Evolutionary conservation across 2,797 vertebrate species (phyloP).

Genomic region (Dryobates pubescens): DNA sequence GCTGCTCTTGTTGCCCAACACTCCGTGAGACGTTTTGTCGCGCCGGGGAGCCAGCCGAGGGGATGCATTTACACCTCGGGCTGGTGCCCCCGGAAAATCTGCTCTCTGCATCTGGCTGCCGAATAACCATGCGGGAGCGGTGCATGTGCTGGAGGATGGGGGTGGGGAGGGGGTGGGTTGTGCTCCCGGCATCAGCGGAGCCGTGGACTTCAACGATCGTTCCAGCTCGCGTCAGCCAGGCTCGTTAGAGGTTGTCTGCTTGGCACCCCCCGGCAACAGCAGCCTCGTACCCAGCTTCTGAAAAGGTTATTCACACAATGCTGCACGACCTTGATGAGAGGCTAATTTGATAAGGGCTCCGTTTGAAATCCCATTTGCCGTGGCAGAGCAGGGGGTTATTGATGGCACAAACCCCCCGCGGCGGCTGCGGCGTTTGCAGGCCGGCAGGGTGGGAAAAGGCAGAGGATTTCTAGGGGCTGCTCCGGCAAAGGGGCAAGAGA

Average conservation of each 20-base stretch:
- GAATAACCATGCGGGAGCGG: neutral
- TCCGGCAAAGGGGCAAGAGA: neutral
- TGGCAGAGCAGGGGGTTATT: slow-evolving; percentile 64
- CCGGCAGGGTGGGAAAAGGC: neutral
- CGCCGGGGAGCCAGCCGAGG: neutral
- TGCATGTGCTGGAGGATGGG: neutral
- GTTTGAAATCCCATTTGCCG: slow-evolving; percentile 72
- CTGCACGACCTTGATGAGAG: slow-evolving; percentile 65
- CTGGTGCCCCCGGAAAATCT: neutral
- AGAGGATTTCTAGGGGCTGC: neutral
- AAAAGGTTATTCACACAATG: slow-evolving; percentile 62
- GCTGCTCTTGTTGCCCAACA: neutral
- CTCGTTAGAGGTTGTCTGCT: slow-evolving; percentile 47
- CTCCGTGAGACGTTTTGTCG: neutral
- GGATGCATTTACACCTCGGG: neutral
- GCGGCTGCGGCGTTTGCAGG: neutral
- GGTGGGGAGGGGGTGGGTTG: neutral
- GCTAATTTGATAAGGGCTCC: slow-evolving; percentile 76
- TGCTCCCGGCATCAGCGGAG: neutral
- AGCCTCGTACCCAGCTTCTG: slow-evolving; percentile 31
- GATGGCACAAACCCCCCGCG: slow-evolving; percentile 44
- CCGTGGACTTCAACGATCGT: slow-evolving; percentile 4
- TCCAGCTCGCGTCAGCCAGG: neutral
- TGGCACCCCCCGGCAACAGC: slow-evolving; percentile 41
- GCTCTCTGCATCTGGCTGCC: neutral